A percentile compares a stretch with the other conserved stretches of the same genome.
Conservation (phyloP, 2,888 invertebrate genomes). For the Frankliniella intonsa region DNA sequence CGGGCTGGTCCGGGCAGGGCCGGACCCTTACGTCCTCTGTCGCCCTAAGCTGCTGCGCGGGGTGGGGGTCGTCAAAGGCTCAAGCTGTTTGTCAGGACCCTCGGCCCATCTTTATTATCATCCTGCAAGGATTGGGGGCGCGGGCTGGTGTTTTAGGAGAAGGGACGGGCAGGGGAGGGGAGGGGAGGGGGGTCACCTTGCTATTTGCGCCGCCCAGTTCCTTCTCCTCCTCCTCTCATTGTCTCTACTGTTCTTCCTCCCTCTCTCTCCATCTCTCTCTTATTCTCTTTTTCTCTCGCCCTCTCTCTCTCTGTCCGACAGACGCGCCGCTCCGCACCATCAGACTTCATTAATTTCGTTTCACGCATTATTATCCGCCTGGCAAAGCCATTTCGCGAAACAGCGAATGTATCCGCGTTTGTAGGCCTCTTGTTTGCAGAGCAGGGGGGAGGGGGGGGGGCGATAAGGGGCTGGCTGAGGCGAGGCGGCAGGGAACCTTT, state of each 20-base stretch:
- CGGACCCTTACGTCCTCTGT: not conserved
- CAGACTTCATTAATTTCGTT: conserved; percentile 6
- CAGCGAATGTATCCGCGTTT: too few species aligned
- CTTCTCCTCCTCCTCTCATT: not conserved
- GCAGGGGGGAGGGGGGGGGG: too few species aligned
- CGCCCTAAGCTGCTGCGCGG: not conserved
- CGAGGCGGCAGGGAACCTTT: too few species aligned
- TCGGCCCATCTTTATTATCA: not conserved
- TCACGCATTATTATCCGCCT: conserved; percentile 5
- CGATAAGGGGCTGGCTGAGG: too few species aligned
- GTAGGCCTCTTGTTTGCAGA: too few species aligned
- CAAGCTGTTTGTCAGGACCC: not conserved
- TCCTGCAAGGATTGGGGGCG: too few species aligned
- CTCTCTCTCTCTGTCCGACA: not conserved
- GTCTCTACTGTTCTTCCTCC: not conserved
- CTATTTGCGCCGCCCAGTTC: not conserved
- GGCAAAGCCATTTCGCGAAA: not conserved
- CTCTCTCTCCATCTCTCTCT: not conserved
- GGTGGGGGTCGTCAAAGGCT: not conserved
- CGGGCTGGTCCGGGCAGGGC: not conserved
- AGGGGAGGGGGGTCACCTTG: not conserved
- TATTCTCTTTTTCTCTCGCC: not conserved
- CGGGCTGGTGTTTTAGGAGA: not conserved
- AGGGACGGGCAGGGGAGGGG: not conserved
- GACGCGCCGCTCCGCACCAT: not conserved